Evolutionary conservation across 1,140 invertebrate species (phyloP).

Genomic region (Drosophila pseudoobscura): DNA sequence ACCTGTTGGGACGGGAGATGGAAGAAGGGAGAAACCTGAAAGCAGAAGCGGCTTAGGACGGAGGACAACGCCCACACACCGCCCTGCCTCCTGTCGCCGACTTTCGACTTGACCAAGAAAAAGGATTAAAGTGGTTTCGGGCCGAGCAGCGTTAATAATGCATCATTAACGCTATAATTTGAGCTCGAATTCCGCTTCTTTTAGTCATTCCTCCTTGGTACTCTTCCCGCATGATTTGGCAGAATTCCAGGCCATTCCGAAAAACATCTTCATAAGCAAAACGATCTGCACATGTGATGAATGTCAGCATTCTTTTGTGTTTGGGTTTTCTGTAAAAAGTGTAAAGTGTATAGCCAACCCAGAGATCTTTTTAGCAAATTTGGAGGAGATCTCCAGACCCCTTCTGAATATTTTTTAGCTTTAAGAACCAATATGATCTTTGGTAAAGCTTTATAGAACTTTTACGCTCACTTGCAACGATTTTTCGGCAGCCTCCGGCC

Average conservation of each 20-base stretch:
- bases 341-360: too few relatives aligned
- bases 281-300: conserved; percentile 11
- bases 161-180: conserved; percentile 83
- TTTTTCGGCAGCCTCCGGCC: too few relatives aligned
- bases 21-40: too few relatives aligned
- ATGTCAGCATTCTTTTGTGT: too few relatives aligned
- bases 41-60: conserved; percentile 42
- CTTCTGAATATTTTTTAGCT: too few relatives aligned
- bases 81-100: conserved; percentile 20
- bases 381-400: too few relatives aligned
- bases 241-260: conserved; percentile 33
- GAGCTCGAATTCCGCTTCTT: conserved; percentile 42
- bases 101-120: conserved; percentile 49
- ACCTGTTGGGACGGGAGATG: too few relatives aligned
- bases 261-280: conserved; percentile 33
- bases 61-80: conserved; percentile 51
- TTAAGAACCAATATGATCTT: too few relatives aligned
- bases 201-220: conserved; percentile 11
- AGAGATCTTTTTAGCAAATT: too few relatives aligned
- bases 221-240: conserved; percentile 63
- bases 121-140: conserved; percentile 71
- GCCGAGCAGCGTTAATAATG: conserved; percentile 82
- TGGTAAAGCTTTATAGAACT: too few relatives aligned
- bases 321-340: too few relatives aligned
- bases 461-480: too few relatives aligned